Conservation (phyloP, 2,888 invertebrate species). For the Margaritifera margaritifera region DNA sequence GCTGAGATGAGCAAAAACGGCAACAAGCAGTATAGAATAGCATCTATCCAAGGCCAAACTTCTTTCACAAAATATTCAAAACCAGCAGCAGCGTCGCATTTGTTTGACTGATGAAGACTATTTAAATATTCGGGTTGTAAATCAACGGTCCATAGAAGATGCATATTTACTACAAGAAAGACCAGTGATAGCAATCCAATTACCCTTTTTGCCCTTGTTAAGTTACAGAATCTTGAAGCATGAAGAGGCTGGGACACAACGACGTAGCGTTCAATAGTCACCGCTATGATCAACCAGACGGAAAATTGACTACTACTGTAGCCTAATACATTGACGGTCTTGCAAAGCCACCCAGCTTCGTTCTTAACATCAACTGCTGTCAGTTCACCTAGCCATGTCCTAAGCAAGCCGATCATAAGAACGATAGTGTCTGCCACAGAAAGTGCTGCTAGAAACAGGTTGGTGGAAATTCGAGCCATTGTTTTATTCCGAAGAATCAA, state of each 20-base stretch:
- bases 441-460: slow-evolving; percentile 67
- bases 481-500: slow-evolving; percentile 63
- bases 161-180: slow-evolving; percentile 59
- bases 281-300: slow-evolving; percentile 70
- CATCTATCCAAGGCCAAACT: slow-evolving; percentile 70
- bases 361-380: slow-evolving; percentile 59
- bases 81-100: slow-evolving; percentile 38
- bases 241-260: slow-evolving; percentile 68
- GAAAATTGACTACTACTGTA: slow-evolving; percentile 67
- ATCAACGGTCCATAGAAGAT: slow-evolving; percentile 65
- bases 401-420: slow-evolving; percentile 65
- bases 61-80: slow-evolving; percentile 43
- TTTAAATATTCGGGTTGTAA: slow-evolving; percentile 24
- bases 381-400: slow-evolving; percentile 66
- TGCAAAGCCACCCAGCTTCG: slow-evolving; percentile 61
- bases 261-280: slow-evolving; percentile 68
- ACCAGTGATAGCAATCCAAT: slow-evolving; percentile 50
- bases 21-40: slow-evolving; percentile 64
- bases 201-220: slow-evolving; percentile 56
- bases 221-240: slow-evolving; percentile 62
- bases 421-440: slow-evolving; percentile 68
- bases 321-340: slow-evolving; percentile 56
- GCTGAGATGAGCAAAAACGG: slow-evolving; percentile 63
- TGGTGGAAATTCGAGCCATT: slow-evolving; percentile 69
- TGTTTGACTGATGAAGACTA: slow-evolving; percentile 23